Percentiles rank a stretch among this genome's conserved stretches.
These are phyloP conservation scores for Diabrotica balteata DNA, from an alignment of 2,888 invertebrate species.

Conservation along the genomic window DNA sequence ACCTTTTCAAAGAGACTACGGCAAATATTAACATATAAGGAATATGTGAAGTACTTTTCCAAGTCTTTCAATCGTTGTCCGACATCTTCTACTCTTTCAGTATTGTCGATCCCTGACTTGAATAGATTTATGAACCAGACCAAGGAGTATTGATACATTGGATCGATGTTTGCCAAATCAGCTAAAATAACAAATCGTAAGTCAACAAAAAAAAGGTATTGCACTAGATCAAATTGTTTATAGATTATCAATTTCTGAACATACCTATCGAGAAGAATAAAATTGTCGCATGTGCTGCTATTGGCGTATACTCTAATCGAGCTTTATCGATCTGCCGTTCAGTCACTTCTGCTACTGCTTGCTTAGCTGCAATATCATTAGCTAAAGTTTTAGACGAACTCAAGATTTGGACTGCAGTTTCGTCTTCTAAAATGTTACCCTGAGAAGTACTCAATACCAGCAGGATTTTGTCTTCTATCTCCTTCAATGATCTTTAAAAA, in stretches of 20 bases:
- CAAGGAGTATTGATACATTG: conserved; percentile 97
- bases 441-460: conserved; percentile 75
- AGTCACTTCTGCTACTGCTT: conserved; percentile 86
- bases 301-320: conserved; percentile 86
- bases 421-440: conserved; percentile 88
- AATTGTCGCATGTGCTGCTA: conserved; percentile 87
- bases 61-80: conserved; percentile 76
- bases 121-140: conserved; percentile 93
- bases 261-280: conserved; percentile 89
- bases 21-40: conserved; percentile 89
- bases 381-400: conserved; percentile 89
- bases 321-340: conserved; percentile 89
- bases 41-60: conserved; percentile 84
- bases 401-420: conserved; percentile 86
- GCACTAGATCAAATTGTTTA: too few relatives aligned
- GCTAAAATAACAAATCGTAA: conserved; percentile 61
- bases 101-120: conserved; percentile 84
- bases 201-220: neutral
- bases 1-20: conserved; percentile 93
- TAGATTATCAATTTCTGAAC: neutral
- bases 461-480: conserved; percentile 91
- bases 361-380: conserved; percentile 91
- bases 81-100: conserved; percentile 84
- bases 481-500: conserved; percentile 71
- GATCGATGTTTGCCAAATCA: conserved; percentile 89